Base-by-base conservation (phyloP, 1,140 invertebrate genomes). In the Drosophila bocki region DNA sequence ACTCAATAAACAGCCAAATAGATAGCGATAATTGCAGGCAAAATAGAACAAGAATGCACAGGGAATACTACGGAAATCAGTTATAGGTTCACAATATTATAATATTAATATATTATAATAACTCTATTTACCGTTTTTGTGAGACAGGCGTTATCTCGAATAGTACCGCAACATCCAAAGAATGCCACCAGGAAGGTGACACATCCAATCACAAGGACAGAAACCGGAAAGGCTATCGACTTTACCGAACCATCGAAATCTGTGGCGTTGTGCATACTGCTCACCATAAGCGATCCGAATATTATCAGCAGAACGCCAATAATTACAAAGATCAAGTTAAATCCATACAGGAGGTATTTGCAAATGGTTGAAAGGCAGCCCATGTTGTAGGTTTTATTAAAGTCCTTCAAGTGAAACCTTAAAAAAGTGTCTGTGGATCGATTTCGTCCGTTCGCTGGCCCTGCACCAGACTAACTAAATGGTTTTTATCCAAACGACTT, bases 81-180 rank as follows among this genome's bases (percentile, higher is more conserved):
- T 9, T 5, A 4, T 9, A 7, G 37, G 0, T 8, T 54, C 7
- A 6, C 0, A 39, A n/a, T 26, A 48, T n/a, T 4, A n/a, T 5
- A 29, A 6, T 9, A 26, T 29, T 26, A 48, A 9, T 4, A n/a
- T 5, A 29, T 9, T 9, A 26, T 29, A 9, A 15, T 22, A 22
- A 0, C 11, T 13, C n/a, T 1, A 93, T 94, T 94, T 93, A 97
- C 96, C 70, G 96, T 96, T 75, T 96, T 94, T 9, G 96, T 94
- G 95, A 97, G 97, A 92, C 96, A 97, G 76, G 96, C 94, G 82
- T 95, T 97, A 84, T 97, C 96, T 63, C 96, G 94, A 50, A 96
- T 95, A 1, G 97, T 96, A 45, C 97, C 97, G 81, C 96, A 97
- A 93, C 97, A 98, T 79, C 97, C 97, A 79, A 97, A 96, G 94